A percentile compares a stretch with the other conserved stretches of the same genome.
phyloP scores from a whole-genome alignment of 2,888 invertebrate species.

The Apamea monoglypha region DNA sequence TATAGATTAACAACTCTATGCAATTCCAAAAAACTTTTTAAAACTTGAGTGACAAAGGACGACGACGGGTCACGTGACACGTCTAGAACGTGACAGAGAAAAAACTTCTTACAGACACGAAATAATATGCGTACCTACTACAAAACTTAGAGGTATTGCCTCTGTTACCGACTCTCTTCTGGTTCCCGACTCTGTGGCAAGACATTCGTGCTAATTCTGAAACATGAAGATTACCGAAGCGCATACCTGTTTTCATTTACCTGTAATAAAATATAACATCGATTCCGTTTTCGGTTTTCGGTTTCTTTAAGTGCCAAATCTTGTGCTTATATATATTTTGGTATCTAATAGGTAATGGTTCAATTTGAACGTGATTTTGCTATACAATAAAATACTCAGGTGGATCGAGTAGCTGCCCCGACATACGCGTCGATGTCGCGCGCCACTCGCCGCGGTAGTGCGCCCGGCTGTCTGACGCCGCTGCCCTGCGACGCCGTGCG shows the following conservation, averaged over 20 bases:
- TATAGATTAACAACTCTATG: neutral
- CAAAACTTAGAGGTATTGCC: neutral
- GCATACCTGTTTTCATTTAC: neutral
- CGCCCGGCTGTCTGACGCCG: slow-evolving; percentile 69
- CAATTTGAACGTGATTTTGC: neutral
- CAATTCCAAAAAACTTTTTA: neutral
- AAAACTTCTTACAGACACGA: neutral
- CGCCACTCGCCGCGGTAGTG: slow-evolving; percentile 79
- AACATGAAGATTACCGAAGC: neutral
- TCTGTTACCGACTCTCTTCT: neutral
- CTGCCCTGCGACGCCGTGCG: neutral
- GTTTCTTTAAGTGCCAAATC: neutral
- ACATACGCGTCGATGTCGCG: slow-evolving; percentile 92
- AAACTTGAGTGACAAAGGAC: neutral
- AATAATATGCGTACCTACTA: neutral
- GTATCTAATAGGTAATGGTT: neutral
- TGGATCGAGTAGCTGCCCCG: slow-evolving; percentile 92
- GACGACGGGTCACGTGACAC: no score
- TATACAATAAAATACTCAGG: slow-evolving; percentile 75
- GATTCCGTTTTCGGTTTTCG: neutral
- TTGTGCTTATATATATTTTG: neutral
- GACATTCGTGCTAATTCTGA: neutral
- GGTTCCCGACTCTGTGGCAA: neutral
- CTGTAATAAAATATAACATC: neutral
- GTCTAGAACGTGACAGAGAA: neutral